These are phyloP conservation scores for Nomada ferruginata DNA, from an alignment of 2,888 invertebrate genomes.

Conservation along the genomic window DNA sequence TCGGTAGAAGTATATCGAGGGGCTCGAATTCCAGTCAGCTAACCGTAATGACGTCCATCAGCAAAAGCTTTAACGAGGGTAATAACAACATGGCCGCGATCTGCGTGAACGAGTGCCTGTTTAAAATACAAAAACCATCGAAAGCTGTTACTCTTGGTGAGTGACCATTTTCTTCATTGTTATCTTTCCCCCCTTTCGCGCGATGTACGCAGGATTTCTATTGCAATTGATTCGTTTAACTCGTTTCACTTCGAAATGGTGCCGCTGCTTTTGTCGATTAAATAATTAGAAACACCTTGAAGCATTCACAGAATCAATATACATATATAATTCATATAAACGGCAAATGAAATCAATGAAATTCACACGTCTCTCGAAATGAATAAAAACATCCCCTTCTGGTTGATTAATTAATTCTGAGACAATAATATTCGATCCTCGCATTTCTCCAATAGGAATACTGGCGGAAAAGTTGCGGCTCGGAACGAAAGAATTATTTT, in stretches of 20 bases:
- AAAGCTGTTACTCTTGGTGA: conserved; percentile 74
- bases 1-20: conserved; percentile 68
- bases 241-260: no score
- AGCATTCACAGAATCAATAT: no score
- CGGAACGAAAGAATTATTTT: conserved; percentile 81
- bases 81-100: conserved; percentile 69
- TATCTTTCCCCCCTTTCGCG: neutral
- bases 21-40: conserved; percentile 79
- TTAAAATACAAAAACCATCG: conserved; percentile 77
- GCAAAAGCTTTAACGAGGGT: conserved; percentile 73
- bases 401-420: no score
- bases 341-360: no score
- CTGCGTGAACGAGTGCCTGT: conserved; percentile 79
- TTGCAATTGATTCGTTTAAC: no score
- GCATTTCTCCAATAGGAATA: conserved; percentile 62
- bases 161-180: neutral
- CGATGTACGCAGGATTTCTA: no score
- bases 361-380: no score
- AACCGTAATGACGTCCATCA: conserved; percentile 78
- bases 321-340: no score
- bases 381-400: no score
- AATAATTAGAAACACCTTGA: no score
- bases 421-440: no score
- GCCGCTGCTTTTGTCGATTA: no score
- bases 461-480: conserved; percentile 75